These are phyloP conservation scores for Chalcosyrphus nemorum DNA, from an alignment of 2,888 invertebrate species.

Conservation along the genomic window DNA sequence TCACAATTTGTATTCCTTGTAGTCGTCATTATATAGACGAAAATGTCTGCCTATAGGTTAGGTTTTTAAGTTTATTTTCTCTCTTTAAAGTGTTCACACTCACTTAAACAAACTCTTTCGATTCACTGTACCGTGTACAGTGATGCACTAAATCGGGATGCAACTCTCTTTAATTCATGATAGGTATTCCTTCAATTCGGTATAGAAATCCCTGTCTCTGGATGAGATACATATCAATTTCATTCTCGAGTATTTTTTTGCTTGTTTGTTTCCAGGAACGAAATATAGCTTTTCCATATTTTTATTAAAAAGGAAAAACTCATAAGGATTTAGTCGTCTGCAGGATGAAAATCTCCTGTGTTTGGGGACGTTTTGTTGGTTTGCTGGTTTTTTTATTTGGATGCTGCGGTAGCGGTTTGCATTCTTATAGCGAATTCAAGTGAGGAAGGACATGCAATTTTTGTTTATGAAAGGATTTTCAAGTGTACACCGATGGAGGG, in stretches of 20 bases:
- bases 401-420: constrained; percentile 23
- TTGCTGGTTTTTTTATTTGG: neutral
- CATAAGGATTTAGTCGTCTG: constrained; percentile 10
- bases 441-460: constrained; percentile 17
- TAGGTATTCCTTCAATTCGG: constrained; percentile 21
- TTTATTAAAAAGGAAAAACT: constrained; percentile 34
- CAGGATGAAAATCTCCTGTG: neutral
- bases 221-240: constrained; percentile 57
- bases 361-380: neutral
- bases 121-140: neutral
- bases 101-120: constrained; percentile 31
- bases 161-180: neutral
- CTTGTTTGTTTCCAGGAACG: neutral
- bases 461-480: constrained; percentile 17
- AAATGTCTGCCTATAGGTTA: constrained; percentile 11
- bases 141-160: neutral
- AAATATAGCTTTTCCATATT: constrained; percentile 11
- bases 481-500: neutral
- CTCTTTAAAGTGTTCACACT: constrained; percentile 42
- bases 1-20: neutral
- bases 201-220: constrained; percentile 3
- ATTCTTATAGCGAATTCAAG: constrained; percentile 21
- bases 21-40: constrained; percentile 11
- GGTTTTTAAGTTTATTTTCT: constrained; percentile 15
- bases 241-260: constrained; percentile 39